Conservation (phyloP, 2,888 invertebrate genomes). For the Argyresthia albistria region DNA sequence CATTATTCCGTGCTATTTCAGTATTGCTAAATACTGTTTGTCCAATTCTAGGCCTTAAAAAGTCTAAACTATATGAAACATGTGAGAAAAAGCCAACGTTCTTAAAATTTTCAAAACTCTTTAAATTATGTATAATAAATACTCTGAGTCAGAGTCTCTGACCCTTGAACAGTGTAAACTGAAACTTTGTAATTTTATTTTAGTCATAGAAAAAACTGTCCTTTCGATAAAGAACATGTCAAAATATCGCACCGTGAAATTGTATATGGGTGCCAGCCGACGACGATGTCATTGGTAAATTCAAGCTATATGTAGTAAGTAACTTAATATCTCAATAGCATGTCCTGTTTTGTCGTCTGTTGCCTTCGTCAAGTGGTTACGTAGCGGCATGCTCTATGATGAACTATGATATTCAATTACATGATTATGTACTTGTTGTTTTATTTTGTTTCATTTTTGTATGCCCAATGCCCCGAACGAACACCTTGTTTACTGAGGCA, state of each 20-base stretch:
- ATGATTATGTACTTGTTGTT: conserved; percentile 16
- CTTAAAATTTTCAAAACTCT: too few species aligned
- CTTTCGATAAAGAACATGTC: too few species aligned
- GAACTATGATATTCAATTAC: conserved; percentile 28
- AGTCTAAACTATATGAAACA: too few species aligned
- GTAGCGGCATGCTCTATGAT: conserved; percentile 17
- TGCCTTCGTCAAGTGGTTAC: conserved; percentile 24
- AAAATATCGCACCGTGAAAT: conserved; percentile 50
- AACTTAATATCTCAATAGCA: conserved; percentile 37
- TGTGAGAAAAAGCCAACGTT: too few species aligned
- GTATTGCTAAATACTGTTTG: too few species aligned
- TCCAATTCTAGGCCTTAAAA: too few species aligned
- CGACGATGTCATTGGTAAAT: conserved; percentile 57
- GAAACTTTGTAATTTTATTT: background rate
- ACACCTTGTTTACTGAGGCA: background rate
- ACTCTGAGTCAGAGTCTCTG: too few species aligned
- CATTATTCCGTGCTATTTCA: too few species aligned
- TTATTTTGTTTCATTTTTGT: background rate
- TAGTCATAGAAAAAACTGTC: too few species aligned
- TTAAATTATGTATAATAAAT: too few species aligned
- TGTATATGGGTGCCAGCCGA: conserved; percentile 41
- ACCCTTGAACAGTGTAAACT: background rate
- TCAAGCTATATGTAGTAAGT: conserved; percentile 33
- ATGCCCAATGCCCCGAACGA: background rate
- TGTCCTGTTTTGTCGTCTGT: conserved; percentile 25